Evolutionary conservation across 2,797 vertebrate species (phyloP).

Genomic region (Acrocephalus scirpaceus): DNA sequence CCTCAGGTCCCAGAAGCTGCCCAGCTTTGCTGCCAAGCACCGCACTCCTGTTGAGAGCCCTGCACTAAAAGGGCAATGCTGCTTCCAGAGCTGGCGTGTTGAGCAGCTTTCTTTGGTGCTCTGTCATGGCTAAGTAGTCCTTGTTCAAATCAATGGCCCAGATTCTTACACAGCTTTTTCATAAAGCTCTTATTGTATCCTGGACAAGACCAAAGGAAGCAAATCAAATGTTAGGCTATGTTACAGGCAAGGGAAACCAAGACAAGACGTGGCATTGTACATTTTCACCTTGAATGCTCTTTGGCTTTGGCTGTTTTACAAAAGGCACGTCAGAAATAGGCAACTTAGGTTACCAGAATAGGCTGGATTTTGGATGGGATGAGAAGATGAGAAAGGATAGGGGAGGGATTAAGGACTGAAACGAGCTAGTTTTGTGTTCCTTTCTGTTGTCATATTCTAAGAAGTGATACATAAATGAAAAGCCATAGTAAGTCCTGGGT

Average conservation of each 20-base stretch:
- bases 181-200: conserved; percentile 26
- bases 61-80: neutral
- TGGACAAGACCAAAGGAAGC: neutral
- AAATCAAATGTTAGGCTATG: conserved; percentile 22
- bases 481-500: neutral
- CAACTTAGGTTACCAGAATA: conserved; percentile 23
- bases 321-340: conserved; percentile 23
- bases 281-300: conserved; percentile 44
- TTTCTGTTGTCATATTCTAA: neutral
- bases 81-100: neutral
- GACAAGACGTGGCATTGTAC: conserved; percentile 6
- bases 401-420: neutral
- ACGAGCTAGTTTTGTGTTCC: neutral
- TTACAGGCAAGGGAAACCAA: conserved; percentile 13
- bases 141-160: neutral
- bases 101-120: neutral
- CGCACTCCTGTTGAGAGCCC: neutral
- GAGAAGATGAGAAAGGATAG: conserved; percentile 7
- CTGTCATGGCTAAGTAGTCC: neutral
- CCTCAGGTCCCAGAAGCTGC: neutral
- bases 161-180: conserved; percentile 19
- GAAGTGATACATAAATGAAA: neutral
- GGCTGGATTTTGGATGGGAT: neutral
- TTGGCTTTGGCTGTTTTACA: neutral
- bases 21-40: neutral